Base-by-base conservation (phyloP, 2,797 vertebrate species). In the Artibeus lituratus region DNA sequence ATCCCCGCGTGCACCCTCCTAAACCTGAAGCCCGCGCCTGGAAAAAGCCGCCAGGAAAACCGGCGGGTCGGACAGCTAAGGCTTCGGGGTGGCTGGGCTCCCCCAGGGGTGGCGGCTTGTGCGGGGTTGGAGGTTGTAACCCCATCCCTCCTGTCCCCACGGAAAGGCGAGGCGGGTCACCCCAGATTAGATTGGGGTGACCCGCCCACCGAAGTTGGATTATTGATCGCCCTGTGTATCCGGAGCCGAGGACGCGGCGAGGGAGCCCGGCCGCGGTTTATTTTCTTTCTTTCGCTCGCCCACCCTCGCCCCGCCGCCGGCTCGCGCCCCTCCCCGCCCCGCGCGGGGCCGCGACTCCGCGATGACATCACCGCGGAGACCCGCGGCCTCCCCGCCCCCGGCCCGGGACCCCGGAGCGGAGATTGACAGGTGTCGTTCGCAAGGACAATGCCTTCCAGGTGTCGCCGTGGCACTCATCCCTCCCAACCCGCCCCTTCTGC, bases 391-490 rank as follows among this genome's bases (percentile, higher is more conserved):
- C 69, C 73, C 35, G 82, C 76, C 91, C 95, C 77, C 4, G 37
- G 91, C 39, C 69, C 26, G 19, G 84, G 87, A 93, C 93, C 94
- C 87, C 44, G 6, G 42, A 15, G 89, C 69, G 77, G 87, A 93
- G 96, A 97, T 96, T 97, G 97, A 95, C 96, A 97, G 96, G 97
- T 97, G 97, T 95, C 97, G 74, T 78, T 95, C 18, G 24, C 72
- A 10, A 35, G 87, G 87, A 96, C 97, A 90, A 82, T 53, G 90
- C 92, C 19, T 59, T 67, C 93, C 96, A 92, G 96, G 96, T 98
- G 96, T 93, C 87, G 4, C 32, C 2, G 21, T 72, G 70, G 49
- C 94, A 19, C 51, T 2, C 76, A 3, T 26, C 59, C 78, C 39
- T 44, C 91, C 44, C 21, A 10, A 22, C 73, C 55, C 35, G 32